These are phyloP conservation scores for Halictus rubicundus DNA, from an alignment of 1,140 invertebrate species.

Conservation along the genomic window DNA sequence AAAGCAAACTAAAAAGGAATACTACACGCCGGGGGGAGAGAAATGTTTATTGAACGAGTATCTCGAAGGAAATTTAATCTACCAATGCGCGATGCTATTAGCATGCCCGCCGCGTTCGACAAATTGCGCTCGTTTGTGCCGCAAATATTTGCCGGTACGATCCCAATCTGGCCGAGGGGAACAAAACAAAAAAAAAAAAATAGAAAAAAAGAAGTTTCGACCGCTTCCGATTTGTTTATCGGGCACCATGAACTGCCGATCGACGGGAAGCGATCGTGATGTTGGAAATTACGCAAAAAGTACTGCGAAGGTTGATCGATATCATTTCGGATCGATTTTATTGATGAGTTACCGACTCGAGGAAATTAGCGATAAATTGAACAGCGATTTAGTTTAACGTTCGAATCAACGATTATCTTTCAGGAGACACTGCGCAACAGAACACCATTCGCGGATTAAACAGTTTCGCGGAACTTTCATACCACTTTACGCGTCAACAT, in stretches of 20 bases:
- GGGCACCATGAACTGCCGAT: not conserved
- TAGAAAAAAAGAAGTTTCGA: not conserved
- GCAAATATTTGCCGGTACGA: not conserved
- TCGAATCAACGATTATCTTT: slow-evolving; percentile 5
- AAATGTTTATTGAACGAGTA: slow-evolving; percentile 4
- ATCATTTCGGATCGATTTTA: too few relatives aligned
- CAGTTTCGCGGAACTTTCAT: not conserved
- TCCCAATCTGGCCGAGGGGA: not conserved
- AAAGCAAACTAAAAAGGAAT: not conserved
- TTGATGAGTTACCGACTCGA: not conserved
- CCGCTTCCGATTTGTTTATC: not conserved
- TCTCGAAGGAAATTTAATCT: slow-evolving; percentile 36
- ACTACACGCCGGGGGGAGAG: slow-evolving; percentile 15
- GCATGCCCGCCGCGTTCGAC: not conserved
- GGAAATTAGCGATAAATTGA: slow-evolving; percentile 18
- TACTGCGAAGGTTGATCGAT: not conserved
- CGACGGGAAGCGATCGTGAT: not conserved
- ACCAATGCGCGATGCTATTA: slow-evolving; percentile 29
- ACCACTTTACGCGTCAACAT: slow-evolving; percentile 51
- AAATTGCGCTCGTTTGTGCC: not conserved
- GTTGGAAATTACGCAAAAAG: not conserved
- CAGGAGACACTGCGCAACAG: not conserved
- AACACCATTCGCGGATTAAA: slow-evolving; percentile 45
- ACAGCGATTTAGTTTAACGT: slow-evolving; percentile 16
- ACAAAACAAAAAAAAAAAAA: too few relatives aligned